These are phyloP conservation scores for Callimorpha dominula DNA, from an alignment of 2,888 invertebrate genomes.

Conservation along the genomic window DNA sequence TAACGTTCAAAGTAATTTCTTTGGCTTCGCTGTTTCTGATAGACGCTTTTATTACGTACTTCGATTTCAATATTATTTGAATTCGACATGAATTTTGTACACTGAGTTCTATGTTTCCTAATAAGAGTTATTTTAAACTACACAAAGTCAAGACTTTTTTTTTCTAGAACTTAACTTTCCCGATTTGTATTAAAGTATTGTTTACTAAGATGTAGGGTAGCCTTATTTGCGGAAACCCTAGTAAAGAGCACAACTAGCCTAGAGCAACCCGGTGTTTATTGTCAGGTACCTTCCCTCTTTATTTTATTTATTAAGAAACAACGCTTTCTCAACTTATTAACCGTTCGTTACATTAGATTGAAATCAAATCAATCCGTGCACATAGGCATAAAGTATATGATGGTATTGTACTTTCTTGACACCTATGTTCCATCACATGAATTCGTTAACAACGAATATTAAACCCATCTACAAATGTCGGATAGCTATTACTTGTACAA, in stretches of 20 bases:
- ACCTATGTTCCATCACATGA: neutral
- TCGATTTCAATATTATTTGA: conserved; percentile 25
- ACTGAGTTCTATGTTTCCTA: neutral
- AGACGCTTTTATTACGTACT: conserved; percentile 53
- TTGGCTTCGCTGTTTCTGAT: conserved; percentile 65
- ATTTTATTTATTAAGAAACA: neutral
- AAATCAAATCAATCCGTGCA: neutral
- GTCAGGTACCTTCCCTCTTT: neutral
- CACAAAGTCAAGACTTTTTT: neutral
- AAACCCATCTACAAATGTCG: neutral
- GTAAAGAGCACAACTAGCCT: neutral
- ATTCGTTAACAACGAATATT: neutral
- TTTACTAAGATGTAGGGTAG: neutral
- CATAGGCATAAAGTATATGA: neutral
- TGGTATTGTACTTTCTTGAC: neutral
- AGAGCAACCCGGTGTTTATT: neutral
- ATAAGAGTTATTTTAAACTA: neutral
- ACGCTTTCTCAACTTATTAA: neutral
- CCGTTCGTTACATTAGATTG: neutral
- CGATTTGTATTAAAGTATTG: neutral
- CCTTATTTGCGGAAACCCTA: neutral
- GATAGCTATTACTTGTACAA: conserved; percentile 22
- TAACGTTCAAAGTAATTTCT: conserved; percentile 78
- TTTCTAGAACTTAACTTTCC: neutral
- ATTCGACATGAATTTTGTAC: neutral